Base-by-base conservation (phyloP, 2,113 vertebrate species). In the Ceyx margarethae region DNA sequence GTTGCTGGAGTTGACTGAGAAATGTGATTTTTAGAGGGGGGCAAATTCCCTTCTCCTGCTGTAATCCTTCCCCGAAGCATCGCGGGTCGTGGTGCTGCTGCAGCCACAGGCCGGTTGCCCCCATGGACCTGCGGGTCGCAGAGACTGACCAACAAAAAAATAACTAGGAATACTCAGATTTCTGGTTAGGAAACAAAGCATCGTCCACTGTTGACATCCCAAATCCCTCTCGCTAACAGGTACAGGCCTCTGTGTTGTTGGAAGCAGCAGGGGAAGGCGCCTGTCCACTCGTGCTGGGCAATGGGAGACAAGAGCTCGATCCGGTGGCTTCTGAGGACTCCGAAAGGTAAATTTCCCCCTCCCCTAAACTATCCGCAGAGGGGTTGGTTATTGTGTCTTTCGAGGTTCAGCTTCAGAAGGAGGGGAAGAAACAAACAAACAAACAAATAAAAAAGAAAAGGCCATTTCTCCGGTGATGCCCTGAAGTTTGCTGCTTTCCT, bases 341-440 rank as follows among this genome's bases (percentile, higher is more conserved):
- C 64, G 19, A 22, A 81, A 96, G 95, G 89, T 90, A 90, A 85
- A 85, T 88, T 85, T 10, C 51, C 26, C n/a, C 16, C 7, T 21
- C 57, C 54, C 29, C 48, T 43, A 40, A 61, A n/a, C 40, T 43
- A 33, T 16, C 19, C 10, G 5, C 48, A 37, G 78, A 22, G 64
- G 22, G 69, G 26, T 2, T 20, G 53, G 60, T 13, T 43, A 80
- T 67, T 72, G 87, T 71, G 57, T 90, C 26, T 51, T 57, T 60
- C 80, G 9, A 28, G 40, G 15, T 84, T 91, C 54, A 31, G 50
- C 74, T 81, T 84, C 16, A 35, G 25, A 10, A 29, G 4, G 1
- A 6, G 11, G 10, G 10, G 9, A 29, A 18, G 29, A 4, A 17
- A 45, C 45, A 42, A 40, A 37, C 37, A 37, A 21, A 37, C 4